Percentiles rank a stretch among this genome's conserved stretches.
phyloP scores from a whole-genome alignment of 2,113 vertebrate genomes.

The Nesospiza acunhae region DNA sequence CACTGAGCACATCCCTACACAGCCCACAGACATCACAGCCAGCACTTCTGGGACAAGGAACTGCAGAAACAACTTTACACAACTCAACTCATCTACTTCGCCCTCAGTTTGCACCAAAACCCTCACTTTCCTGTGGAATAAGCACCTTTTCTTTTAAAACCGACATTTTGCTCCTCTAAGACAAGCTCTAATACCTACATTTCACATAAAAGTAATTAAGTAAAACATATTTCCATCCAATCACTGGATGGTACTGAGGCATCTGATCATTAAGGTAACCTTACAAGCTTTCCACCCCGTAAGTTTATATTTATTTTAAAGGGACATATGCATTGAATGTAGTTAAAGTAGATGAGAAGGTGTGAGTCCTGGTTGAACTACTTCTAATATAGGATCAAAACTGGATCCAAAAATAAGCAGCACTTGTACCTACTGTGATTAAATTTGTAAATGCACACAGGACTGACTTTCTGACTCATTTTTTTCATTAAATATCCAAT shows the following conservation, averaged over 20 bases:
- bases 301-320: neutral
- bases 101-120: neutral
- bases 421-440: neutral
- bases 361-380: neutral
- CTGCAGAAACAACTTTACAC: neutral
- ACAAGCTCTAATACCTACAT: neutral
- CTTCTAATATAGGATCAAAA: neutral
- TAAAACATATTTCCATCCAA: neutral
- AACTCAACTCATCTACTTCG: neutral
- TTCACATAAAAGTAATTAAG: neutral
- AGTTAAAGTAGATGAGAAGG: neutral
- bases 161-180: neutral
- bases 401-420: neutral
- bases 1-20: rapidly evolving
- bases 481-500: neutral
- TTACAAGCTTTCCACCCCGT: neutral
- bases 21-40: rapidly evolving
- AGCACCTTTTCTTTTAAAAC: neutral
- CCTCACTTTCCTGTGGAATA: rapidly evolving
- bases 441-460: neutral
- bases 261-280: neutral
- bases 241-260: neutral
- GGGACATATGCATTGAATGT: neutral
- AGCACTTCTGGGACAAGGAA: neutral
- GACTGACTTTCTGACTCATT: neutral